Evolutionary conservation across 2,797 vertebrate genomes (phyloP).

Genomic region (Semotilus atromaculatus): DNA sequence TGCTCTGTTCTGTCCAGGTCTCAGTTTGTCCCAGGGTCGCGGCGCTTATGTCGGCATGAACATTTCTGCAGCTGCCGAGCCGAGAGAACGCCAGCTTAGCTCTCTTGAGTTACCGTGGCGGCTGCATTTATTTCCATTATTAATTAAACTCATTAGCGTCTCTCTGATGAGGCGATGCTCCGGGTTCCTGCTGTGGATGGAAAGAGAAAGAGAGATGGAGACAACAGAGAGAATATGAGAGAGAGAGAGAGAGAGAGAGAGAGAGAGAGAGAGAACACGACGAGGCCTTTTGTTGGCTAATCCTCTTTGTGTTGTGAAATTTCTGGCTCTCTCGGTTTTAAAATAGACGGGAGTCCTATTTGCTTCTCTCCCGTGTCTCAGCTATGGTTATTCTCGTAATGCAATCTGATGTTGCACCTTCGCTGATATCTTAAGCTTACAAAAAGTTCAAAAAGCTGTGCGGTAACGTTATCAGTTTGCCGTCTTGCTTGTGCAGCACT

Average conservation of each 20-base stretch:
- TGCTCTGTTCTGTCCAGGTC: conserved; percentile 6
- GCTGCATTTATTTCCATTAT: conserved; percentile 79
- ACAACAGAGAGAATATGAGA: conserved; percentile 34
- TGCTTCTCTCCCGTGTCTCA: conserved; percentile 38
- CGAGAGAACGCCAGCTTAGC: conserved; percentile 70
- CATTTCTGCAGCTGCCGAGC: conserved; percentile 68
- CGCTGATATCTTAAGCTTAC: conserved; percentile 2
- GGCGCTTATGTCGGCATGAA: conserved; percentile 48
- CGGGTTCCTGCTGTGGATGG: conserved; percentile 68
- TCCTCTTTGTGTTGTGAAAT: conserved; percentile 55
- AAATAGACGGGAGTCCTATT: conserved; percentile 40
- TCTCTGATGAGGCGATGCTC: conserved; percentile 64
- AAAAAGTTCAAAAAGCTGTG: conserved; percentile 4
- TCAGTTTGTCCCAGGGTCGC: conserved; percentile 6
- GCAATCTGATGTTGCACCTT: conserved; percentile 31
- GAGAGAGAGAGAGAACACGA: conserved; percentile 38
- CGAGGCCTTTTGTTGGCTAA: conserved; percentile 59
- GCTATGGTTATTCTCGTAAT: conserved; percentile 37
- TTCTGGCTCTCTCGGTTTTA: conserved; percentile 41
- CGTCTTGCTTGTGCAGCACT: conserved; percentile 27
- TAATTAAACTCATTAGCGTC: conserved; percentile 79
- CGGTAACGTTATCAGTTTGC: conserved; percentile 11
- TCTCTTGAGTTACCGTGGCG: conserved; percentile 67
- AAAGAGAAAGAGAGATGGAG: conserved; percentile 44
- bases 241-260: conserved; percentile 35